Base-by-base conservation (phyloP, 2,113 vertebrate species). In the Dendrocopos noguchii region DNA sequence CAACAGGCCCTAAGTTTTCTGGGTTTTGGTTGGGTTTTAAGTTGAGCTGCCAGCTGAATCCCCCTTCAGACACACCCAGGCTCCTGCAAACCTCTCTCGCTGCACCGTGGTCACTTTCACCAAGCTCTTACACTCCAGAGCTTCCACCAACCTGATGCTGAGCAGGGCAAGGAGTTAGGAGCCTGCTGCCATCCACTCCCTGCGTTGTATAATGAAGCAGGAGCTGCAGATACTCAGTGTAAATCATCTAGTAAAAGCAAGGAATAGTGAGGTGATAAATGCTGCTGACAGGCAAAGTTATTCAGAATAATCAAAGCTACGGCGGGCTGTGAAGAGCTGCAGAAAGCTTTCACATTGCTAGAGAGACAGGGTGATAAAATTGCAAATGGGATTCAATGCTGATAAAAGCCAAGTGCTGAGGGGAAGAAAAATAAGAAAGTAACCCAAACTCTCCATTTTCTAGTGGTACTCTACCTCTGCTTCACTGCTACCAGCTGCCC, bases 311-410 rank as follows among this genome's bases (percentile, higher is more conserved):
- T 91, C 85, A 94, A 90, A 91, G 91, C 88, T 80, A 95, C 72
- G 78, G 46, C 2, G 68, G 95, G 80, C 65, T 95, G 93, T 95
- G 93, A 96, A 95, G 82, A 91, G 80, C 76, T 88, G 90, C 76
- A 93, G 93, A 96, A 95, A 95, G 82, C 93, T 94, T 95, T 95
- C 92, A 90, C 92, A 60, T 95, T 94, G 95, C 93, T 95, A 72
- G 68, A 88, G 90, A 96, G 95, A 95, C 95, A 95, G 87, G 91
- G 95, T 68, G 95, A 95, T 96, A 96, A 96, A 96, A 96, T 95
- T 95, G 94, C 88, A 96, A 96, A 96, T 96, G 28, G 94, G 93
- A 95, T 96, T 95, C 93, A 91, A 95, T 95, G 91, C 94, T 95
- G 94, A 95, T 91, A 96, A 93, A 95, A 95, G 76, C 87, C 82